Percentiles rank a stretch among this genome's conserved stretches.
phyloP scores from a whole-genome alignment of 2,888 invertebrate species.

The Tetropium fuscum region DNA sequence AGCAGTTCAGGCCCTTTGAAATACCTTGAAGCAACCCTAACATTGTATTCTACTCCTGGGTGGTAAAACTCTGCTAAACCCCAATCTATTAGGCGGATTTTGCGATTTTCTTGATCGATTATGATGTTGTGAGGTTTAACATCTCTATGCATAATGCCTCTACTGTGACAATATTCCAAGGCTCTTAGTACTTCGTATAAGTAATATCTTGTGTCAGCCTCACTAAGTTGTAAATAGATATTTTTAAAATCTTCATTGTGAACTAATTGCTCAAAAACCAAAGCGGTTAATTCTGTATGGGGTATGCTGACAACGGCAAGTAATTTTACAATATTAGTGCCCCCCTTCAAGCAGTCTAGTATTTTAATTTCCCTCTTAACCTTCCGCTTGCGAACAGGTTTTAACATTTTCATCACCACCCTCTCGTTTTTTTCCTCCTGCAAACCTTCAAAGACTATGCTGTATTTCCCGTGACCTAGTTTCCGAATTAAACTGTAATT shows the following conservation, averaged over 20 bases:
- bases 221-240: slow-evolving; percentile 60
- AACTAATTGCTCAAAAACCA: slow-evolving; percentile 61
- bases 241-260: slow-evolving; percentile 63
- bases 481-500: slow-evolving; percentile 59
- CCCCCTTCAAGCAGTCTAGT: slow-evolving; percentile 60
- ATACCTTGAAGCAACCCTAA: slow-evolving; percentile 63
- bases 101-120: slow-evolving; percentile 58
- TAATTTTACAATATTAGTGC: slow-evolving; percentile 60
- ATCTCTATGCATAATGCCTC: slow-evolving; percentile 64
- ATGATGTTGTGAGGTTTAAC: slow-evolving; percentile 65
- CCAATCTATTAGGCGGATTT: slow-evolving; percentile 62
- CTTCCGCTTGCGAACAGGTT: slow-evolving; percentile 63
- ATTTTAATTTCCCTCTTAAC: slow-evolving; percentile 64
- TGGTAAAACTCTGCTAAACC: slow-evolving; percentile 64
- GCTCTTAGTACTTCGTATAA: slow-evolving; percentile 66
- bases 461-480: slow-evolving; percentile 65
- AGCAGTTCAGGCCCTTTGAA: slow-evolving; percentile 64
- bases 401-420: slow-evolving; percentile 63
- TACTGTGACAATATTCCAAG: slow-evolving; percentile 63
- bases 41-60: slow-evolving; percentile 63
- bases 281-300: slow-evolving; percentile 53
- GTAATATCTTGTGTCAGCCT: slow-evolving; percentile 60
- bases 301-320: slow-evolving; percentile 55
- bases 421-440: slow-evolving; percentile 55
- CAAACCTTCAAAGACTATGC: slow-evolving; percentile 63